Percentiles rank a stretch among this genome's conserved stretches.
These are phyloP conservation scores for Monopterus albus DNA, from an alignment of 2,113 vertebrate species.

Conservation along the genomic window DNA sequence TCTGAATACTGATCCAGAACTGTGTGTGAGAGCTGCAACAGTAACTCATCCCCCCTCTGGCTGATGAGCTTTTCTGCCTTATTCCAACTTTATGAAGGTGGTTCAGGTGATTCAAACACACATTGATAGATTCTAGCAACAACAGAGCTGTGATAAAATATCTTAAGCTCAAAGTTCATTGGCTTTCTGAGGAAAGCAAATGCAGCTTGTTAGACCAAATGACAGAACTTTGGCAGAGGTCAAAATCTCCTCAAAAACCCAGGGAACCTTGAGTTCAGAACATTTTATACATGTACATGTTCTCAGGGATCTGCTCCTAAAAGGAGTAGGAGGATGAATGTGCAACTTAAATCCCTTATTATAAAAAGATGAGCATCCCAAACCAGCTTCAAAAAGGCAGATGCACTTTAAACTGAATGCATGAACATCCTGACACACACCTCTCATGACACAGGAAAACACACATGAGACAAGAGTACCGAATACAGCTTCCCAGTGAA, in stretches of 20 bases:
- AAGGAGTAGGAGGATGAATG: no score
- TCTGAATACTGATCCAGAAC: constrained; percentile 47
- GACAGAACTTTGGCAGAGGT: neutral
- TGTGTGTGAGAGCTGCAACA: constrained; percentile 23
- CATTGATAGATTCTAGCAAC: no score
- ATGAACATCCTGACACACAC: neutral
- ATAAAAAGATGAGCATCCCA: constrained; percentile 46
- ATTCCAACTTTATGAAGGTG: no score
- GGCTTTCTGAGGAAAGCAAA: neutral
- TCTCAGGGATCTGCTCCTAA: no score
- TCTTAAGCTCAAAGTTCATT: no score
- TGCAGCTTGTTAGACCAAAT: no score
- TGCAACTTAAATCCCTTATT: constrained; percentile 70
- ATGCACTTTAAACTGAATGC: constrained; percentile 31
- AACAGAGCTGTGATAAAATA: neutral
- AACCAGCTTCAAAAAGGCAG: constrained; percentile 26
- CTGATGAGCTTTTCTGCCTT: no score
- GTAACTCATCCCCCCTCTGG: no score
- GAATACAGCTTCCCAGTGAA: constrained; percentile 9
- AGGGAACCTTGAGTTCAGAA: neutral
- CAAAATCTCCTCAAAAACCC: neutral
- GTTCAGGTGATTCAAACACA: no score
- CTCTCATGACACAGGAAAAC: neutral
- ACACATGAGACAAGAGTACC: constrained; percentile 5
- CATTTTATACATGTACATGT: neutral